Evolutionary conservation across 2,888 invertebrate species (phyloP).

Genomic region (Sthenelais limicola): DNA sequence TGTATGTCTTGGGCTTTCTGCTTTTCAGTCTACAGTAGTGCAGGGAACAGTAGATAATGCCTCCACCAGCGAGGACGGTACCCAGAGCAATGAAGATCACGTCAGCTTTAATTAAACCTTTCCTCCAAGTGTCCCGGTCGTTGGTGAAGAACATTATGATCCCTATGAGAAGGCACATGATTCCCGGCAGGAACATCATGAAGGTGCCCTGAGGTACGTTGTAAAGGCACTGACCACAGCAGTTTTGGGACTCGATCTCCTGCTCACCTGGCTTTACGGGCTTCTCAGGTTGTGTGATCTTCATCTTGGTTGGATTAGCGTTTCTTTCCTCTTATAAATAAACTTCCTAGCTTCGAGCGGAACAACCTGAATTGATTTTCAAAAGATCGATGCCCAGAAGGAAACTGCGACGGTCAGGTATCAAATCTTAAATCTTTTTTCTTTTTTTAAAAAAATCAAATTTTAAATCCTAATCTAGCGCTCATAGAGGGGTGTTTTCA

Average conservation of each 20-base stretch:
- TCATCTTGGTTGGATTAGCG: conserved; percentile 32
- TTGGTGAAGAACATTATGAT: conserved; percentile 24
- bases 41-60: conserved; percentile 17
- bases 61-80: conserved; percentile 17
- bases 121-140: conserved; percentile 10
- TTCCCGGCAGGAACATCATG: conserved; percentile 32
- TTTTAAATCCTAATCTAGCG: too few relatives aligned
- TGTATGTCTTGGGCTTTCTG: conserved; percentile 1
- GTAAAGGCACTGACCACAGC: conserved; percentile 35
- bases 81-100: conserved; percentile 34
- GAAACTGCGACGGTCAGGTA: too few relatives aligned
- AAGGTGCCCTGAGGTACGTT: conserved; percentile 41
- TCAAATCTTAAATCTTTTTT: too few relatives aligned
- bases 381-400: too few relatives aligned
- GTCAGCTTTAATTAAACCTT: conserved; percentile 32
- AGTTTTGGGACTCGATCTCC: conserved; percentile 24
- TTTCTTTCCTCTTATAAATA: too few relatives aligned
- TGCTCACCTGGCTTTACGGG: conserved; percentile 22
- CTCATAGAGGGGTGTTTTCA: too few relatives aligned
- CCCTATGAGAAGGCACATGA: conserved; percentile 35
- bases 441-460: too few relatives aligned
- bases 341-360: too few relatives aligned
- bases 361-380: too few relatives aligned
- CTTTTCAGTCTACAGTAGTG: conserved; percentile 14
- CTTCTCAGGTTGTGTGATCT: conserved; percentile 23